Conservation (phyloP, 2,113 vertebrate genomes). For the Ifrita kowaldi region DNA sequence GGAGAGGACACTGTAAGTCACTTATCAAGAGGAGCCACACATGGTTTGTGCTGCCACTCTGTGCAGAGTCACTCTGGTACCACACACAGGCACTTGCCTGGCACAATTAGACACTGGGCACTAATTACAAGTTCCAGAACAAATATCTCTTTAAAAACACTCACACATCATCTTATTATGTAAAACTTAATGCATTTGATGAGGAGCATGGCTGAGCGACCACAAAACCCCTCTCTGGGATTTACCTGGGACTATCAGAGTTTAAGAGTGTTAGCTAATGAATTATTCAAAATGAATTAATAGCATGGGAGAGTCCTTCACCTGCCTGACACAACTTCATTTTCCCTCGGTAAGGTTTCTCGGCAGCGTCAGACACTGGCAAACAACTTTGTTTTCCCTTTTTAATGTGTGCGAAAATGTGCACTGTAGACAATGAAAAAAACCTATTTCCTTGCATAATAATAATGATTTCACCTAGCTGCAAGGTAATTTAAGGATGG, state of each 20-base stretch:
- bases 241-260: slow-evolving; percentile 41
- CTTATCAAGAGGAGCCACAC: background rate
- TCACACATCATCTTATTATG: slow-evolving; percentile 5
- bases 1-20: background rate
- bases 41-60: background rate
- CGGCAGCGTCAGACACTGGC: slow-evolving; percentile 39
- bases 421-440: background rate
- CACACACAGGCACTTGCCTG: background rate
- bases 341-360: slow-evolving; percentile 69
- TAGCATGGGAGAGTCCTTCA: slow-evolving; percentile 62
- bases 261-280: slow-evolving; percentile 56
- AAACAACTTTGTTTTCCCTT: slow-evolving; percentile 50
- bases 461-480: background rate
- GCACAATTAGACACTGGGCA: background rate
- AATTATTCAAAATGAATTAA: slow-evolving; percentile 75
- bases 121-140: slow-evolving; percentile 6
- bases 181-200: slow-evolving; percentile 28
- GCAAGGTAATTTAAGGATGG: background rate
- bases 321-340: slow-evolving; percentile 68
- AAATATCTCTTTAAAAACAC: slow-evolving; percentile 40
- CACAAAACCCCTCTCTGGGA: slow-evolving; percentile 3
- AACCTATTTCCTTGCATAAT: background rate
- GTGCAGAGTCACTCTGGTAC: background rate
- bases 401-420: background rate
- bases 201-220: slow-evolving; percentile 11